These are phyloP conservation scores for Gonatopus flavifemur DNA, from an alignment of 1,140 invertebrate species.

Conservation along the genomic window DNA sequence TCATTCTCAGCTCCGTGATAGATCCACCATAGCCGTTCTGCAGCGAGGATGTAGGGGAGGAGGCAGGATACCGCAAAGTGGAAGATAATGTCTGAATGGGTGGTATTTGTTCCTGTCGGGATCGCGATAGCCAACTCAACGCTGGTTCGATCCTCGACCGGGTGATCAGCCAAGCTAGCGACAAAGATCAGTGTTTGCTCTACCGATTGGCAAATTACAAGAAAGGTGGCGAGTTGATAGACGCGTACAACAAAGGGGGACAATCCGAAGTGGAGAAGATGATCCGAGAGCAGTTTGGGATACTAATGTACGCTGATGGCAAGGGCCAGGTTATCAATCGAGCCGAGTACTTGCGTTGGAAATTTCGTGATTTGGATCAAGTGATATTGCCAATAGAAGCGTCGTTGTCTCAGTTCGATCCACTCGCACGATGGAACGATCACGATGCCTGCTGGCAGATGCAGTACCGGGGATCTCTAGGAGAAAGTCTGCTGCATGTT, in stretches of 20 bases:
- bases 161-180: slow-evolving; percentile 82
- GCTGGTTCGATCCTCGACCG: slow-evolving; percentile 80
- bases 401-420: slow-evolving; percentile 77
- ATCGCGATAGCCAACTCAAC: slow-evolving; percentile 51
- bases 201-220: slow-evolving; percentile 89
- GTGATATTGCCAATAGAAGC: slow-evolving; percentile 82
- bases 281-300: slow-evolving; percentile 83
- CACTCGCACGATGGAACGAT: slow-evolving; percentile 81
- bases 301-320: slow-evolving; percentile 88
- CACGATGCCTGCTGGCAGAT: slow-evolving; percentile 97
- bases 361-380: slow-evolving; percentile 81
- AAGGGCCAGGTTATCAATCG: slow-evolving; percentile 84
- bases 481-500: slow-evolving; percentile 92
- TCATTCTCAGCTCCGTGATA: too few relatives aligned
- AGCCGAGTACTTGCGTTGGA: slow-evolving; percentile 91
- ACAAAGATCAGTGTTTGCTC: slow-evolving; percentile 81
- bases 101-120: slow-evolving; percentile 50
- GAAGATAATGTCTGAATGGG: slow-evolving; percentile 54
- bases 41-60: too few relatives aligned
- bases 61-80: too few relatives aligned
- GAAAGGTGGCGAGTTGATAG: slow-evolving; percentile 82
- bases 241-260: slow-evolving; percentile 81
- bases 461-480: slow-evolving; percentile 90
- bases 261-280: slow-evolving; percentile 81
- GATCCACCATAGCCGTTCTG: too few relatives aligned